These are phyloP conservation scores for Cyclophora punctaria DNA, from an alignment of 2,888 invertebrate genomes.

Conservation along the genomic window DNA sequence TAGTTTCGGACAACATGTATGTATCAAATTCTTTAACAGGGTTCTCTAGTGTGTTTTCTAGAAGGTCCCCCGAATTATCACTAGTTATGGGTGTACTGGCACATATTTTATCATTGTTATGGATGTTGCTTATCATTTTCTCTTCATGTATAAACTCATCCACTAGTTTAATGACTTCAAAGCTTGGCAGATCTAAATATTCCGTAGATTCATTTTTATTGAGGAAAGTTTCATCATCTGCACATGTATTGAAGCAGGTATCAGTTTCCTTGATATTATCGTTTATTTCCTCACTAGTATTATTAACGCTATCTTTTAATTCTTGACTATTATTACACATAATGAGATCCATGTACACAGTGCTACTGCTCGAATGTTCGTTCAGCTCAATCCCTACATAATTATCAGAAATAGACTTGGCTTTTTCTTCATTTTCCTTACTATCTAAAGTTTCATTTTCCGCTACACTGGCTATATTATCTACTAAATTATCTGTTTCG, in stretches of 20 bases:
- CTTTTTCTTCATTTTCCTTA: constrained; percentile 16
- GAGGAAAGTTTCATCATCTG: constrained; percentile 23
- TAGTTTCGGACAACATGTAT: constrained; percentile 32
- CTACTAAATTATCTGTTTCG: constrained; percentile 17
- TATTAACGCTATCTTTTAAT: constrained; percentile 26
- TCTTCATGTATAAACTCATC: constrained; percentile 50
- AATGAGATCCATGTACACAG: constrained; percentile 59
- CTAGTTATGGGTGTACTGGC: constrained; percentile 58
- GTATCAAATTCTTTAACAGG: constrained; percentile 26
- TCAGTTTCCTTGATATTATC: constrained; percentile 8
- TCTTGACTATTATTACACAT: constrained; percentile 42
- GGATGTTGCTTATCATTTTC: constrained; percentile 32
- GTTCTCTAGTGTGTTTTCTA: constrained; percentile 36
- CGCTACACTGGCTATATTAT: constrained; percentile 15
- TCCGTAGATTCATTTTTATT: constrained; percentile 53
- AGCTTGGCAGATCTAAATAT: constrained; percentile 61
- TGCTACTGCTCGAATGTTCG: constrained; percentile 34
- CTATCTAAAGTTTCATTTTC: constrained; percentile 16
- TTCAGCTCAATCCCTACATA: constrained; percentile 15
- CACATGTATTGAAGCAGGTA: constrained; percentile 18
- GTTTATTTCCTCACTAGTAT: constrained; percentile 20
- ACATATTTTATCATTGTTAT: constrained; percentile 25
- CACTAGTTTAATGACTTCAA: constrained; percentile 36
- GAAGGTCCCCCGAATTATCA: constrained; percentile 31
- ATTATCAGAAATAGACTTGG: constrained; percentile 29